Percentiles rank a stretch among this genome's conserved stretches.
These are phyloP conservation scores for Diplodus sargus DNA, from an alignment of 2,797 vertebrate genomes.

Conservation along the genomic window DNA sequence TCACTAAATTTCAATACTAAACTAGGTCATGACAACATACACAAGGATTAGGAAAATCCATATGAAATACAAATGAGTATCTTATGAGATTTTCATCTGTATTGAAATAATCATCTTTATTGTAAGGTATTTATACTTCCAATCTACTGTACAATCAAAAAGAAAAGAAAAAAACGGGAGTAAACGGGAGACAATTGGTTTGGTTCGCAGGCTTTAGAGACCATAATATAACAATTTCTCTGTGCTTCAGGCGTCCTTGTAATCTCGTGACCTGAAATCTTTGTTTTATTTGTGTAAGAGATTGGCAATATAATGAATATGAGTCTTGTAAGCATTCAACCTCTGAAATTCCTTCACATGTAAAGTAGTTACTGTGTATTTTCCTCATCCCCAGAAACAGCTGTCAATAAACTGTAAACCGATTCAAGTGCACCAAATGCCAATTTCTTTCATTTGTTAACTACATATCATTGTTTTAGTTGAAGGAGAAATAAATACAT, in stretches of 20 bases:
- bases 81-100: conserved; percentile 64
- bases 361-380: conserved; percentile 10
- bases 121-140: conserved; percentile 66
- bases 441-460: conserved; percentile 45
- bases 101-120: conserved; percentile 62
- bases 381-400: conserved; percentile 21
- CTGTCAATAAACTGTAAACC: conserved; percentile 16
- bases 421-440: conserved; percentile 13
- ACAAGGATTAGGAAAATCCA: conserved; percentile 77
- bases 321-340: conserved; percentile 41
- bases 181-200: conserved; percentile 32
- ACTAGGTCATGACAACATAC: conserved; percentile 76
- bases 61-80: conserved; percentile 68
- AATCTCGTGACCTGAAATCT: conserved; percentile 42
- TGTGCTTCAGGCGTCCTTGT: conserved; percentile 28
- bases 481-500: conserved; percentile 73
- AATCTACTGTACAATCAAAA: conserved; percentile 53
- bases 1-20: conserved; percentile 70
- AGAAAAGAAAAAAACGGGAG: not conserved
- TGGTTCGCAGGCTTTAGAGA: conserved; percentile 43
- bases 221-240: conserved; percentile 28
- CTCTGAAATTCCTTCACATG: conserved; percentile 30
- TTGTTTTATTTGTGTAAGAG: conserved; percentile 49
- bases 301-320: conserved; percentile 40
- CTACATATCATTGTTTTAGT: conserved; percentile 63